These are phyloP conservation scores for Oriolus oriolus DNA, from an alignment of 2,113 vertebrate species.

Conservation along the genomic window DNA sequence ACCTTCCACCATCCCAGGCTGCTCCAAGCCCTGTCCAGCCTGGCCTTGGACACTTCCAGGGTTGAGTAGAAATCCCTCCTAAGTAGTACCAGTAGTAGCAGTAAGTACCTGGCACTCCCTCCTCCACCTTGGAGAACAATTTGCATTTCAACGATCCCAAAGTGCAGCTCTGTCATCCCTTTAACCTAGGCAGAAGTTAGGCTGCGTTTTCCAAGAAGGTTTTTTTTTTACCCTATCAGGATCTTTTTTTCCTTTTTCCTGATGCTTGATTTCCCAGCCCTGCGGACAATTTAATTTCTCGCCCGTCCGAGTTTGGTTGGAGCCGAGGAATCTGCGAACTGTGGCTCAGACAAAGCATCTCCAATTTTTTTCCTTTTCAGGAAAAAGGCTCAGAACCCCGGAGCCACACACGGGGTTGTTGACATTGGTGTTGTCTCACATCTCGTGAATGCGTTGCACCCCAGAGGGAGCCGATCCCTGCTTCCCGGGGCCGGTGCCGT, in stretches of 20 bases:
- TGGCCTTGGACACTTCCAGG: neutral
- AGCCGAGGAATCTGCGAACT: neutral
- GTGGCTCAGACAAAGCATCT: neutral
- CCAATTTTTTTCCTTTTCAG: neutral
- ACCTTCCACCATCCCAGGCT: neutral
- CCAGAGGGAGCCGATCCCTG: neutral
- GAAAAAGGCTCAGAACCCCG: neutral
- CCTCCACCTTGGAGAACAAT: fast-evolving
- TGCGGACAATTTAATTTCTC: fast-evolving
- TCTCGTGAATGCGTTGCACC: neutral
- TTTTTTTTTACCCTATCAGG: fast-evolving
- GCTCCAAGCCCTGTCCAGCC: neutral
- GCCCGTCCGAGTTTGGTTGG: neutral
- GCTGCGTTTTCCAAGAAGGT: neutral
- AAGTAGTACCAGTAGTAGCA: neutral
- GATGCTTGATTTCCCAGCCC: neutral
- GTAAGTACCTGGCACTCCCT: neutral
- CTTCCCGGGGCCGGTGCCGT: neutral
- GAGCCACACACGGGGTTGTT: neutral
- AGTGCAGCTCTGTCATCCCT: neutral
- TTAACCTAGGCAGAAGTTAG: neutral
- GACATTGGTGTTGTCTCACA: neutral
- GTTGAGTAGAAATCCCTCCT: neutral
- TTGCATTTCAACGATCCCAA: neutral
- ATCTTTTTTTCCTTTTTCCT: neutral